Base-by-base conservation (phyloP, 2,797 vertebrate genomes). In the Neosilurus mollespiculum region DNA sequence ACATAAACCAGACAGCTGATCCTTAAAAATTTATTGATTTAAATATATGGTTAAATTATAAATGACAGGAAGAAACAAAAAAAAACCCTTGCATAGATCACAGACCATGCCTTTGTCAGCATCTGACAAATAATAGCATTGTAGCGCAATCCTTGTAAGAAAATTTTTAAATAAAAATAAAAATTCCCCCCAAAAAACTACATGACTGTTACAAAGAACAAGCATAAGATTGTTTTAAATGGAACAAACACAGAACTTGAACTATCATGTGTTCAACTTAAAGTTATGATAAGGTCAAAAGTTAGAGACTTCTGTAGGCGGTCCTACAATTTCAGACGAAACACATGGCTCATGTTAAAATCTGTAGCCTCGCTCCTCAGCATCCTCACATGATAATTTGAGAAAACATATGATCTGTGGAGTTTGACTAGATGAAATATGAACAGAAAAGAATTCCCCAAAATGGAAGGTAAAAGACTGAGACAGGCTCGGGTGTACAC, bases 11-110 rank as follows among this genome's bases (percentile, higher is more conserved):
- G 69, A 87, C 78, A 89, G 87, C 87, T 88, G 91, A 94, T 95
- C 92, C 93, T 95, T 95, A 95, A 92, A 95, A 95, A 95, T 95
- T 94, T 94, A 95, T 95, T 95, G 91, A 93, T 92, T 92, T 90
- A 91, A 90, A 94, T 94, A 94, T 92, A 90, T 92, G 93, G 91
- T 90, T 86, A 94, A 94, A 90, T 93, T 88, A 93, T 90, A 93
- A 87, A 89, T 93, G 92, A 93, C 83, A 85, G 18, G 67, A 92
- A 90, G 89, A 91, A 92, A 89, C 88, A 88, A 69, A 81, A 92
- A 92, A 91, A 89, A 89, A 94, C 93, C 93, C 93, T 95, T 95
- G 95, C 93, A 95, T 95, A 95, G 93, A 94, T 95, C 94, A 93
- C 92, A 95, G 93, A 94, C 92, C 92, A 93, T 93, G 93, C 93